A percentile compares a stretch with the other conserved stretches of the same genome.
phyloP scores from a whole-genome alignment of 2,888 invertebrate genomes.

The Idaea aversata region DNA sequence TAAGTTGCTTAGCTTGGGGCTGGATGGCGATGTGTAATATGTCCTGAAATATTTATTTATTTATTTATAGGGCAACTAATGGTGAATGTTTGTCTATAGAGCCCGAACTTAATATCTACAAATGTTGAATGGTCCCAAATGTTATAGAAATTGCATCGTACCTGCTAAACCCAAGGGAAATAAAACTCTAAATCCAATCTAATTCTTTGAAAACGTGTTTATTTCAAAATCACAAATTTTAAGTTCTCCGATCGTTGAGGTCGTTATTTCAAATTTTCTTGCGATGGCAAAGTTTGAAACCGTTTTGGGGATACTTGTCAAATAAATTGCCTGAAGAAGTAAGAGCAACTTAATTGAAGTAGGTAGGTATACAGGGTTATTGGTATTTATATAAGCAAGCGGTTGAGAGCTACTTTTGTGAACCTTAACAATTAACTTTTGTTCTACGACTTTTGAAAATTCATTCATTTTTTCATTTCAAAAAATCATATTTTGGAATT shows the following conservation, averaged over 20 bases:
- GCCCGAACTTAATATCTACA: background rate
- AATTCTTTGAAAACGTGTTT: background rate
- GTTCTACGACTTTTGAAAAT: no score
- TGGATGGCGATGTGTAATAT: no score
- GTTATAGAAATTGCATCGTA: constrained; percentile 12
- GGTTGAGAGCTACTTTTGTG: no score
- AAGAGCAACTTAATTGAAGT: background rate
- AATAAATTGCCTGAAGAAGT: background rate
- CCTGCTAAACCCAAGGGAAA: constrained; percentile 11
- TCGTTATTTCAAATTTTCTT: background rate
- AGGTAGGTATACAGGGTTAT: background rate
- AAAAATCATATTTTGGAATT: no score
- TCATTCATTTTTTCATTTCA: no score
- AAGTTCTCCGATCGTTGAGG: constrained; percentile 5
- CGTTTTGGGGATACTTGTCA: background rate
- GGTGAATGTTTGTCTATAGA: no score
- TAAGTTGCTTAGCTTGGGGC: no score
- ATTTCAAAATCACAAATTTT: background rate
- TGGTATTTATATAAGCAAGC: no score
- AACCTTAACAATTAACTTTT: no score
- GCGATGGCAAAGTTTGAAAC: background rate
- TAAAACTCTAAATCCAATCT: constrained; percentile 8
- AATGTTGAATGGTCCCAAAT: constrained; percentile 2
- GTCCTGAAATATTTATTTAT: no score
- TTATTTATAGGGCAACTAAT: no score